A percentile compares a stretch with the other conserved stretches of the same genome.
phyloP scores from a whole-genome alignment of 1,140 invertebrate species.

The Conopomorpha cramerella region DNA sequence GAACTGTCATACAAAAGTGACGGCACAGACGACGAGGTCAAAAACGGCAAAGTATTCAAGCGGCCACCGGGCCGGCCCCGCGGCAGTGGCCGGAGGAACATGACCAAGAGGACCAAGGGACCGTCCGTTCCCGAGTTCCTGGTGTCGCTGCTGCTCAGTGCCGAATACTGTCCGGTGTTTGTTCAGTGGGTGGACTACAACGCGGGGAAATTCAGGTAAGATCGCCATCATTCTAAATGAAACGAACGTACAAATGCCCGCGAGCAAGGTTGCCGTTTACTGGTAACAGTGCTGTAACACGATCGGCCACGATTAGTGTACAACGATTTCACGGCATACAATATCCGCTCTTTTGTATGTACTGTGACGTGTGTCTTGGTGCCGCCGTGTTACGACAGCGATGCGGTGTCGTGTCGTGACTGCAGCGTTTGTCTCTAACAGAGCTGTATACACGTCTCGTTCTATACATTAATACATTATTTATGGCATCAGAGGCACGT shows the following conservation, averaged over 20 bases:
- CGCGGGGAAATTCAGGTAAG: constrained; percentile 76
- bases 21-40: constrained; percentile 31
- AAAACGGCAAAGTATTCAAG: constrained; percentile 40
- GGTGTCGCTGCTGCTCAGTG: constrained; percentile 75
- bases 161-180: constrained; percentile 76
- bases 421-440: constrained; percentile 14
- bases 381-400: too few species aligned
- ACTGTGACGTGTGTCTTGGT: too few species aligned
- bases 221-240: constrained; percentile 4
- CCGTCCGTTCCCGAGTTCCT: constrained; percentile 77
- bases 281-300: too few species aligned
- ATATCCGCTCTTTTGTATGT: too few species aligned
- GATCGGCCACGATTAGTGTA: too few species aligned
- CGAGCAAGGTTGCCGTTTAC: too few species aligned
- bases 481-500: constrained; percentile 29
- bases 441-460: constrained; percentile 15
- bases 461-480: constrained; percentile 20
- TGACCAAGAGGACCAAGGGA: constrained; percentile 69
- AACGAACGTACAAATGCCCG: too few species aligned
- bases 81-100: constrained; percentile 58
- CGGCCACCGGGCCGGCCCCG: constrained; percentile 46
- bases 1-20: constrained; percentile 38
- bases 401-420: constrained; percentile 18
- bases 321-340: too few species aligned
- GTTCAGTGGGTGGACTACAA: constrained; percentile 89